These are phyloP conservation scores for Zeuzera pyrina DNA, from an alignment of 2,888 invertebrate genomes.

Conservation along the genomic window DNA sequence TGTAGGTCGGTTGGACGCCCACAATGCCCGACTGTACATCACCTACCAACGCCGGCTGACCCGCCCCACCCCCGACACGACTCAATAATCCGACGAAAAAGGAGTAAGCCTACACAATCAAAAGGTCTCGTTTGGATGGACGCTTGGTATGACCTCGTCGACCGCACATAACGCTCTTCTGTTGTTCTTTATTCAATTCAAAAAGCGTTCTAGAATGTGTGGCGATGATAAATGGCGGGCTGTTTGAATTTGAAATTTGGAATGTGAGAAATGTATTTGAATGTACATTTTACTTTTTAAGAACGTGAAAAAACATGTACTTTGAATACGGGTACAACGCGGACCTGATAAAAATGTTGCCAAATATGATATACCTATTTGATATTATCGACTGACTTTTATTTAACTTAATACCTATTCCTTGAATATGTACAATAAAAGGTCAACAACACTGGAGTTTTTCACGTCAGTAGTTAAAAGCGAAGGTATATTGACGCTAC, in stretches of 20 bases:
- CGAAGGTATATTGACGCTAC: too few species aligned
- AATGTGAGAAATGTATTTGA: slow-evolving; percentile 9
- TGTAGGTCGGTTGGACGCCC: slow-evolving; percentile 64
- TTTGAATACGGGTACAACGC: too few species aligned
- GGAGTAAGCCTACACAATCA: slow-evolving; percentile 13
- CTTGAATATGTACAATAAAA: too few species aligned
- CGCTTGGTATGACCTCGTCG: slow-evolving; percentile 37
- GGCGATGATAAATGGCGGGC: slow-evolving; percentile 20
- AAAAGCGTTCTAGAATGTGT: slow-evolving; percentile 40
- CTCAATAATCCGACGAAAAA: slow-evolving; percentile 21
- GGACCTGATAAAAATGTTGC: too few species aligned
- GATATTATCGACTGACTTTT: too few species aligned
- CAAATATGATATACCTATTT: too few species aligned
- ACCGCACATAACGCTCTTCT: slow-evolving; percentile 29
- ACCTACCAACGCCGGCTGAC: slow-evolving; percentile 30
- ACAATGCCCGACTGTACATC: slow-evolving; percentile 47
- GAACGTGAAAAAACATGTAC: too few species aligned
- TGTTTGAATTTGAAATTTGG: slow-evolving; percentile 17
- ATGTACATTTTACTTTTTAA: too few species aligned
- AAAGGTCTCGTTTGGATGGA: slow-evolving; percentile 31
- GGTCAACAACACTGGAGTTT: too few species aligned
- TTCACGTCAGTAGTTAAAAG: too few species aligned
- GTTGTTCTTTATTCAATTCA: slow-evolving; percentile 56
- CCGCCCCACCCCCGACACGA: slow-evolving; percentile 35
- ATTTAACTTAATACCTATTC: too few species aligned